Base-by-base conservation (phyloP, 2,113 vertebrate species). In the Taurulus bubalis region DNA sequence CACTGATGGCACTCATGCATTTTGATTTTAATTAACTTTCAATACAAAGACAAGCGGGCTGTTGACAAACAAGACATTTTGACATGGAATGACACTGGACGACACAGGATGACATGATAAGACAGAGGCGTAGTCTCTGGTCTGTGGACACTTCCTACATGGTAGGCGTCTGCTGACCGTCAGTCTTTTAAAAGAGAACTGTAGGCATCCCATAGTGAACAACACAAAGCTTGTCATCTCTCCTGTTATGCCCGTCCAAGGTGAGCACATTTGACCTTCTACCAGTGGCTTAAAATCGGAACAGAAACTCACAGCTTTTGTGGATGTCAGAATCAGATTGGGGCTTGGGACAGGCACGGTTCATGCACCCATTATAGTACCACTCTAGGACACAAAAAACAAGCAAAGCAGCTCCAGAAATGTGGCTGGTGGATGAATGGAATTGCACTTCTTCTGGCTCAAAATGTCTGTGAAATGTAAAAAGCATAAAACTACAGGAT, bases 301-400 rank as follows among this genome's bases (percentile, higher is more conserved):
- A 87, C 85, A 88, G 89, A 94, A 92, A 94, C 88, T 95, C 95
- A 95, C 95, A 96, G 95, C 94, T 95, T 95, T 89, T 82, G 91
- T 91, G 95, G 94, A 93, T 92, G 89, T 93, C 89, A 92, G 91
- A 92, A 92, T 93, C 86, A 90, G 85, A 90, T 88, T 14, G 70
- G 88, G 89, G 79, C 79, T 91, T 87, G 77, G 87, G 90, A 87
- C 92, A 91, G 88, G 89, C 84, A 83, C 73, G 80, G 89, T 91
- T 94, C 86, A 90, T 94, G 94, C 94, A 92, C 95, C 95, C 94
- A 84, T 92, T 95, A 94, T 95, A 96, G 95, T 96, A 96, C 95
- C 95, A 95, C 93, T 94, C 93, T 93, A 93, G 91, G 92, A 95
- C 93, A 93, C 91, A 89, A 86, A 88, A 86, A 89, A 94, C 75